Evolutionary conservation across 1,140 invertebrate species (phyloP).

Genomic region (Drosophila nikananu): DNA sequence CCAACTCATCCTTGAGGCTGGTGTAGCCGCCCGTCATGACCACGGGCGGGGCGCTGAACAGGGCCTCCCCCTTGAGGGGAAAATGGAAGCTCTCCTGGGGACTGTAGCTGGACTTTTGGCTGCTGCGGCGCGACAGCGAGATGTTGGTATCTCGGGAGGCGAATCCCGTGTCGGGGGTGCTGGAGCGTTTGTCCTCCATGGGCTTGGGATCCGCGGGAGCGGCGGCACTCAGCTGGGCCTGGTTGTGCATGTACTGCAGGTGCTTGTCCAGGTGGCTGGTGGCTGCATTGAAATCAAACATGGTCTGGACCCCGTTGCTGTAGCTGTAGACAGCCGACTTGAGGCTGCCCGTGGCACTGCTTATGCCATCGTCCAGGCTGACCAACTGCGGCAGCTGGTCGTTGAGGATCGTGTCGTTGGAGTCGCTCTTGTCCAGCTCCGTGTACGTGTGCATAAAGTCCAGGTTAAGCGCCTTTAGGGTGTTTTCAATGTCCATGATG

Average conservation of each 20-base stretch:
- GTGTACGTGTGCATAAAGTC: conserved; percentile 85
- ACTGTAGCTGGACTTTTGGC: conserved; percentile 84
- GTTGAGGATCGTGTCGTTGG: conserved; percentile 82
- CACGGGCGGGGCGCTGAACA: conserved; percentile 64
- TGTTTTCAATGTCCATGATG: conserved; percentile 84
- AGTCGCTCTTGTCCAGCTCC: conserved; percentile 84
- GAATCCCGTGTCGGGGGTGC: conserved; percentile 83
- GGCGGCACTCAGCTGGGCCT: conserved; percentile 59
- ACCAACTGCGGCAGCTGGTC: conserved; percentile 75
- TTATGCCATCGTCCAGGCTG: conserved; percentile 78
- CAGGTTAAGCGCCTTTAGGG: conserved; percentile 81
- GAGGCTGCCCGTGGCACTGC: conserved; percentile 77
- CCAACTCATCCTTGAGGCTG: conserved; percentile 56
- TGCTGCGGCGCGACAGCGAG: conserved; percentile 80
- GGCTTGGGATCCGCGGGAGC: conserved; percentile 36
- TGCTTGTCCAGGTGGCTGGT: conserved; percentile 83
- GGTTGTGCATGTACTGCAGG: conserved; percentile 81
- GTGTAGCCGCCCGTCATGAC: conserved; percentile 48
- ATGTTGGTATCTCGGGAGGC: conserved; percentile 83
- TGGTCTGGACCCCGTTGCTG: conserved; percentile 81
- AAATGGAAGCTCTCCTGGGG: conserved; percentile 81
- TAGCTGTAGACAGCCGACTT: conserved; percentile 82
- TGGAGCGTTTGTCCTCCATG: conserved; percentile 79
- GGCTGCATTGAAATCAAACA: conserved; percentile 83
- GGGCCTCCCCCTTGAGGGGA: conserved; percentile 66